A percentile compares a stretch with the other conserved stretches of the same genome.
Evolutionary conservation across 2,797 vertebrate species (phyloP).

Genomic region (Schizopygopsis pylzovi): DNA sequence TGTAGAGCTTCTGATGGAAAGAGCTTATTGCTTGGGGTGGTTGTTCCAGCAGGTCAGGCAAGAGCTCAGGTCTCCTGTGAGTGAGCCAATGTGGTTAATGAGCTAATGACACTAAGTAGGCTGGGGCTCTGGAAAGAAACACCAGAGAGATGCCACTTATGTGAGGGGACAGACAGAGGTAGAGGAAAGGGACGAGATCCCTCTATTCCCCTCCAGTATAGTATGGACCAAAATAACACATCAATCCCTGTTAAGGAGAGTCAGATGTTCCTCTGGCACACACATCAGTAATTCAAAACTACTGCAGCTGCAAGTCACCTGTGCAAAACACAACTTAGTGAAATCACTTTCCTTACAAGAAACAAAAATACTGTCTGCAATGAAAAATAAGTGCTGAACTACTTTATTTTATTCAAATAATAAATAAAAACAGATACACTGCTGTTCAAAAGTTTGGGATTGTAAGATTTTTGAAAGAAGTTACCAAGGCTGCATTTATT

Average conservation of each 20-base stretch:
- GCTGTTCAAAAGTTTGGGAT: background rate
- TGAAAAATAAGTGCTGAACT: background rate
- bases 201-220: constrained; percentile 30
- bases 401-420: background rate
- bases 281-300: constrained; percentile 17
- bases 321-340: background rate
- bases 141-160: constrained; percentile 14
- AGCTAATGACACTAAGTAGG: constrained; percentile 52
- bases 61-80: constrained; percentile 25
- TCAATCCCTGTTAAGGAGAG: constrained; percentile 29
- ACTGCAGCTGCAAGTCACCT: background rate
- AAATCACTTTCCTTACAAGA: background rate
- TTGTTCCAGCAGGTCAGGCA: background rate
- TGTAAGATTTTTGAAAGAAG: background rate
- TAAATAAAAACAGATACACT: background rate
- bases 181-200: constrained; percentile 10
- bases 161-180: constrained; percentile 14
- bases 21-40: background rate
- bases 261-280: constrained; percentile 6
- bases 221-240: constrained; percentile 16
- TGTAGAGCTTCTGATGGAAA: background rate
- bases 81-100: constrained; percentile 41
- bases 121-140: constrained; percentile 41
- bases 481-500: background rate
- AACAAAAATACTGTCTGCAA: background rate